Conservation (phyloP, 2,113 vertebrate genomes). For the Bettongia penicillata region DNA sequence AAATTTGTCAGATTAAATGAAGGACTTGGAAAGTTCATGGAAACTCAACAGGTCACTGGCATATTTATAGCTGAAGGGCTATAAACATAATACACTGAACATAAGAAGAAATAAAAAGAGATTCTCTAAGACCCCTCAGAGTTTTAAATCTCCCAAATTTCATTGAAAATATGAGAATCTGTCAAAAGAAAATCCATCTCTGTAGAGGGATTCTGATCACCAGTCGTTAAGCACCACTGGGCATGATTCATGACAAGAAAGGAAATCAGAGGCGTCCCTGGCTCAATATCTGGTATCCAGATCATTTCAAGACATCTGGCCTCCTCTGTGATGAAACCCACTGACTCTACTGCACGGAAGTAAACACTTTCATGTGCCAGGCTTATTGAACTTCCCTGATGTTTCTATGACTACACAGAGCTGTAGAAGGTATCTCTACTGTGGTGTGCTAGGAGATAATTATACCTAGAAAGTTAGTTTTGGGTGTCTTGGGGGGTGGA, state of each 20-base stretch:
- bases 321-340: background rate
- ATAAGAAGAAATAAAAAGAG: conserved; percentile 25
- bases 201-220: background rate
- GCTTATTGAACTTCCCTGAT: background rate
- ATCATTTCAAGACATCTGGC: background rate
- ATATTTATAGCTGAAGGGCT: conserved; percentile 31
- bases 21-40: conserved; percentile 48
- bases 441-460: background rate
- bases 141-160: conserved; percentile 31
- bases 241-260: conserved; percentile 4
- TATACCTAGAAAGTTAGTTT: background rate
- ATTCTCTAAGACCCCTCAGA: background rate
- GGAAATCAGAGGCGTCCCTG: background rate
- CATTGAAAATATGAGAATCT: background rate
- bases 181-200: background rate
- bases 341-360: background rate
- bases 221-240: background rate
- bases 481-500: background rate
- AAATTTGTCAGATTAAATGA: conserved; percentile 28
- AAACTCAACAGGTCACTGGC: background rate
- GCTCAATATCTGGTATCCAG: background rate
- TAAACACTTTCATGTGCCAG: background rate
- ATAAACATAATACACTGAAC: background rate
- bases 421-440: background rate
- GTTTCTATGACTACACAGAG: background rate